A percentile compares a stretch with the other conserved stretches of the same genome.
These are phyloP conservation scores for Sparus aurata DNA, from an alignment of 2,797 vertebrate species.

Conservation along the genomic window DNA sequence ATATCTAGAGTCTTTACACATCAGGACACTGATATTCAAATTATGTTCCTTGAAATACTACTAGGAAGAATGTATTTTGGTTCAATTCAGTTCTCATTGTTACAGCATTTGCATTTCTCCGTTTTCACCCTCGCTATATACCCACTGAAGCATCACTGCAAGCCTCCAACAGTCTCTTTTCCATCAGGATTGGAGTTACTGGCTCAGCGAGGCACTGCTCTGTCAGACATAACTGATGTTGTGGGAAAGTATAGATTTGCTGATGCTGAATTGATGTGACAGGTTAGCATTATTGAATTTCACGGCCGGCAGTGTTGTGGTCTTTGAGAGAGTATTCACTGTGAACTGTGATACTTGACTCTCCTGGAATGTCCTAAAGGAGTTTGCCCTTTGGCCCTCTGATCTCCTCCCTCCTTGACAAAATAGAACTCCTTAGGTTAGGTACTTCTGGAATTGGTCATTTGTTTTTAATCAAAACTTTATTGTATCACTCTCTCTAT, in stretches of 20 bases:
- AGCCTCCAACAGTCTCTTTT: conserved; percentile 16
- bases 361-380: conserved; percentile 12
- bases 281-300: conserved; percentile 71
- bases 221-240: conserved; percentile 63
- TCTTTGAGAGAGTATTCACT: conserved; percentile 42
- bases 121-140: neutral
- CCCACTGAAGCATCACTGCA: neutral
- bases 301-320: conserved; percentile 43
- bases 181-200: conserved; percentile 30
- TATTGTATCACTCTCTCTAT: neutral
- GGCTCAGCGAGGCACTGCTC: neutral
- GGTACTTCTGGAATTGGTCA: conserved; percentile 14
- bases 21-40: neutral
- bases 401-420: conserved; percentile 3
- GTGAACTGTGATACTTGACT: conserved; percentile 35
- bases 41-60: neutral
- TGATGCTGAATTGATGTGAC: conserved; percentile 72
- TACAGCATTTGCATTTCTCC: conserved; percentile 10
- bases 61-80: neutral
- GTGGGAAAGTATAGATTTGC: conserved; percentile 70
- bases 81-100: neutral
- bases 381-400: conserved; percentile 10
- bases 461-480: conserved; percentile 22
- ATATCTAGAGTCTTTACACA: neutral
- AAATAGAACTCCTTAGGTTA: conserved; percentile 6